Conservation (phyloP, 2,888 invertebrate species). For the Alsophila aescularia region DNA sequence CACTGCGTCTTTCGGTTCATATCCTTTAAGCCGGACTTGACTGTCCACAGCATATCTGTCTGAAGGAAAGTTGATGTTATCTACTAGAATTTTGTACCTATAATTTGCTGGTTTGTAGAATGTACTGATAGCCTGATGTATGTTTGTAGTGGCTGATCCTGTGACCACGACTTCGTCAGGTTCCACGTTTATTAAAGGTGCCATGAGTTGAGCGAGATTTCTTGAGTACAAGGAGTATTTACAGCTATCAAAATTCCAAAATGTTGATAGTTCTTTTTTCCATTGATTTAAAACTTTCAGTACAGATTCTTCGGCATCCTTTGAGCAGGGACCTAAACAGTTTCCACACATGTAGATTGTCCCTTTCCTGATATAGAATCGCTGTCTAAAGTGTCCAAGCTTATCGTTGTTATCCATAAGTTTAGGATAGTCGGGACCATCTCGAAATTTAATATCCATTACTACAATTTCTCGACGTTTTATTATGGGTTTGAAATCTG, state of each 20-base stretch:
- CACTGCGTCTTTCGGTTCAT: conserved; percentile 64
- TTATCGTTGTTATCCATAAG: conserved; percentile 65
- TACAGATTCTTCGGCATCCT: conserved; percentile 60
- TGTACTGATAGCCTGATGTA: conserved; percentile 69
- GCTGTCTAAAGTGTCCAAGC: conserved; percentile 59
- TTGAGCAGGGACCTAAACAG: conserved; percentile 68
- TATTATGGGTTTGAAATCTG: too few species aligned
- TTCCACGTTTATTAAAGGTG: conserved; percentile 65
- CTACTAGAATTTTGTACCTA: conserved; percentile 69
- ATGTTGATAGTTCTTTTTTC: conserved; percentile 67
- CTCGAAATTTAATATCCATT: conserved; percentile 54
- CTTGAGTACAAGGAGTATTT: conserved; percentile 65
- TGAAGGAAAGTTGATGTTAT: conserved; percentile 71
- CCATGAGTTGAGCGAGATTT: conserved; percentile 60
- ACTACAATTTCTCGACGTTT: neutral
- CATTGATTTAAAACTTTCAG: conserved; percentile 54
- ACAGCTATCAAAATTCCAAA: conserved; percentile 54
- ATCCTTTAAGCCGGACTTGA: conserved; percentile 66
- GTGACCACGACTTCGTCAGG: conserved; percentile 60
- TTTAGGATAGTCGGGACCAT: conserved; percentile 55
- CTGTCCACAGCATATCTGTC: conserved; percentile 73
- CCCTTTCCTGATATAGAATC: conserved; percentile 61
- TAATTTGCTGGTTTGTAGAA: conserved; percentile 65
- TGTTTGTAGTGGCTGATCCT: conserved; percentile 61
- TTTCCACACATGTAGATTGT: conserved; percentile 71